Percentiles rank a stretch among this genome's conserved stretches.
Evolutionary conservation across 2,113 vertebrate genomes (phyloP).

Genomic region (Silurus glanis): DNA sequence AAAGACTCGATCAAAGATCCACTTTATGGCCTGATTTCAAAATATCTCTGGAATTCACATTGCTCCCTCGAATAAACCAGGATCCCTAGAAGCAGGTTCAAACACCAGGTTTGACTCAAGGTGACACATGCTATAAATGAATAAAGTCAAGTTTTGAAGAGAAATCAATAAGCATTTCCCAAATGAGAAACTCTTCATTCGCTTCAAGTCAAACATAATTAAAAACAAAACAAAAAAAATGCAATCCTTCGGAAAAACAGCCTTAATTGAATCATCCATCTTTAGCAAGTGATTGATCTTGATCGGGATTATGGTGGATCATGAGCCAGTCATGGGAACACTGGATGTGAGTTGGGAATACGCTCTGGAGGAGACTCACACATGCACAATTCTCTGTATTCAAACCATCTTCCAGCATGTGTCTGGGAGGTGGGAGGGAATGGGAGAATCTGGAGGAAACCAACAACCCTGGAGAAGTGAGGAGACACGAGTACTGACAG

Average conservation of each 20-base stretch:
- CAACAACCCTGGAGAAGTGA: not conserved
- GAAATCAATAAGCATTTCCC: slow-evolving; percentile 21
- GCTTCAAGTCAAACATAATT: not conserved
- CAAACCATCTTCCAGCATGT: not conserved
- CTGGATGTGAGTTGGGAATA: not conserved
- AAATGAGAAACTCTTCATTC: not conserved
- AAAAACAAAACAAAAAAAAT: not conserved
- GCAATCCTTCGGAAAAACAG: not conserved
- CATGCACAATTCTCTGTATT: not conserved
- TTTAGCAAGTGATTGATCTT: not conserved
- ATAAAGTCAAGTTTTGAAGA: not conserved
- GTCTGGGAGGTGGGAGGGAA: not conserved
- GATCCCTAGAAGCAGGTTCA: not conserved
- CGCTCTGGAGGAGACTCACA: not conserved
- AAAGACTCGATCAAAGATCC: not conserved
- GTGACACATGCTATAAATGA: not conserved
- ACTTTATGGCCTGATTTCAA: not conserved
- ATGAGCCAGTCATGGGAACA: not conserved
- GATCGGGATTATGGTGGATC: not conserved
- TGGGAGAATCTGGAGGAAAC: not conserved
- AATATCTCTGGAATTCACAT: not conserved
- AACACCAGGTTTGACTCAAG: not conserved
- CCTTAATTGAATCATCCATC: not conserved
- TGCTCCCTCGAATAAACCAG: not conserved
- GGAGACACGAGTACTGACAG: not conserved